Base-by-base conservation (phyloP, 1,140 invertebrate genomes). In the Spodoptera frugiperda region DNA sequence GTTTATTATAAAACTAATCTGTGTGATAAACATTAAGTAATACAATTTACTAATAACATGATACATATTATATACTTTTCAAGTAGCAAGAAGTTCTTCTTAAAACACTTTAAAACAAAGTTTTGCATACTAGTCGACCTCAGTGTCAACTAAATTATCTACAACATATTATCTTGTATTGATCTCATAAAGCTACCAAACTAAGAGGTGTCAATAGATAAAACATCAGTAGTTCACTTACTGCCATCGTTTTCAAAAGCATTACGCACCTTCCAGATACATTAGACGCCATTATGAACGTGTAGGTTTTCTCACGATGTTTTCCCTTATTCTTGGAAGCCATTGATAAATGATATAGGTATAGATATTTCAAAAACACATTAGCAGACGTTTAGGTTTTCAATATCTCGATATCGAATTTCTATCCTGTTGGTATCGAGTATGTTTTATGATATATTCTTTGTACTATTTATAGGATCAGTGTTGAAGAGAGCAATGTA, bases 341-440 rank as follows among this genome's bases (percentile, higher is more conserved):
- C 61, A 65, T 48, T 48, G 61, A 65, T 65, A 65, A 65, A 65
- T 65, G 61, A 65, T 65, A 65, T 65, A 65, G 39, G 61, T 65
- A 65, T 48, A 46, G 44, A 65, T 65, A 65, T 65, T 65, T 48
- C 61, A 46, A 48, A 48, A 65, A 48, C 61, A 65, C 61, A 65
- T 65, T 65, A 65, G 61, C 61, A 48, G 57, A 15, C 57, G 57
- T 61, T 61, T 61, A 61, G 61, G 61, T 65, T 65, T 65, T 65
- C 61, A 65, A 65, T 65, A 48, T 65, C 61, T 48, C 39, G 61
- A 48, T 46, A 65, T 65, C 44, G 61, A 65, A 12, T 65, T 65
- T 65, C 61, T 65, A 44, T 65, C 17, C 39, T 65, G 61, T 65
- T 65, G 14, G 61, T 65, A 65, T 65, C 61, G 44, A 65, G 46